Evolutionary conservation across 2,113 vertebrate genomes (phyloP).

Genomic region (Mohoua ochrocephala): DNA sequence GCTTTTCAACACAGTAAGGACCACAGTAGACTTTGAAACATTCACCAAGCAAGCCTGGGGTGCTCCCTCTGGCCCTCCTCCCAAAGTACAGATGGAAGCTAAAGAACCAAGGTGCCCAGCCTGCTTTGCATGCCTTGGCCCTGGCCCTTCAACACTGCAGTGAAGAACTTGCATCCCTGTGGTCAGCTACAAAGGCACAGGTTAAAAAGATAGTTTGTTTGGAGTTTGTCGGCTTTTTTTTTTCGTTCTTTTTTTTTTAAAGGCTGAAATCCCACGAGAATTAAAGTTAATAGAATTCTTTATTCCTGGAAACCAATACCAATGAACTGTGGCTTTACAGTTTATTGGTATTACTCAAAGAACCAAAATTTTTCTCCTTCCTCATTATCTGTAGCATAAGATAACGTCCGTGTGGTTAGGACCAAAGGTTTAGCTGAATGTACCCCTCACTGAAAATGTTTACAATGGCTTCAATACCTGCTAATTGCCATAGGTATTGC

Average conservation of each 20-base stretch:
- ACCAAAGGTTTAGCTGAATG: neutral
- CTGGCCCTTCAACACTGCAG: neutral
- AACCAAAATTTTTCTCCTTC: neutral
- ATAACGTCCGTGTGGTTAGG: neutral
- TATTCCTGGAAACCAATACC: neutral
- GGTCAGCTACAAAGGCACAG: neutral
- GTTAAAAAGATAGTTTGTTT: neutral
- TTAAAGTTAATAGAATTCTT: neutral
- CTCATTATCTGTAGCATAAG: neutral
- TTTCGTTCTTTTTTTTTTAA: neutral
- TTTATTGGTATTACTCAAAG: neutral
- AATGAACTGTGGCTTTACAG: neutral
- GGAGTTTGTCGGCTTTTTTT: neutral
- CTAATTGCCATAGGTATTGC: neutral
- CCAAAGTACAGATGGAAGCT: neutral
- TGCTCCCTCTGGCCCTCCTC: neutral
- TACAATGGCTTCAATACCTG: neutral
- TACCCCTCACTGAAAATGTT: neutral
- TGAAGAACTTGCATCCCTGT: neutral
- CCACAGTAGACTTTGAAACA: neutral
- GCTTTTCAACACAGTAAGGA: neutral
- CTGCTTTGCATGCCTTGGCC: neutral
- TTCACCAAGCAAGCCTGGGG: neutral
- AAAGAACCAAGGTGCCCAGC: neutral
- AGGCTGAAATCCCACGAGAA: neutral